Evolutionary conservation across 2,797 vertebrate species (phyloP).

Genomic region (Accipiter badius): DNA sequence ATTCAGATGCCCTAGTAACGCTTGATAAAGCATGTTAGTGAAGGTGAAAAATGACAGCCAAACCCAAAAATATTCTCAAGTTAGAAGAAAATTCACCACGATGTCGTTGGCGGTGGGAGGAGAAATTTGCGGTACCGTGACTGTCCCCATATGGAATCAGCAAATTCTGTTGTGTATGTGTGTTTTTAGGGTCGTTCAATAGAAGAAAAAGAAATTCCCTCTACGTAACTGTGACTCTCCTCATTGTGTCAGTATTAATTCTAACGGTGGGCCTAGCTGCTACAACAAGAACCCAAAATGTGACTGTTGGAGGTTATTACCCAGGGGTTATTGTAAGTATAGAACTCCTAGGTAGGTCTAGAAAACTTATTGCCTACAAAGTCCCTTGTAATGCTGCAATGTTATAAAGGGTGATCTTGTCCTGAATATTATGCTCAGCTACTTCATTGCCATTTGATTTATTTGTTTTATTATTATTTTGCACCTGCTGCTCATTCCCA

Average conservation of each 20-base stretch:
- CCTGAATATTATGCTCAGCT: conserved; percentile 49
- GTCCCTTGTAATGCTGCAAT: conserved; percentile 26
- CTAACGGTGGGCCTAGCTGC: conserved; percentile 94
- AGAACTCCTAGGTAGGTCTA: conserved; percentile 63
- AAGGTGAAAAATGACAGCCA: conserved; percentile 23
- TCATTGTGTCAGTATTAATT: conserved; percentile 94
- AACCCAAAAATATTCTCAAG: neutral
- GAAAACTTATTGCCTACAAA: conserved; percentile 43
- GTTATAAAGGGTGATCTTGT: conserved; percentile 25
- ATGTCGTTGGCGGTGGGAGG: neutral
- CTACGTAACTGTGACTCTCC: conserved; percentile 90
- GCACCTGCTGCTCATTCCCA: conserved; percentile 51
- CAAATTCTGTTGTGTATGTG: conserved; percentile 68
- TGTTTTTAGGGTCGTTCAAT: conserved; percentile 90
- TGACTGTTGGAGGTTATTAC: conserved; percentile 97
- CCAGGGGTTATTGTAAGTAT: conserved; percentile 97
- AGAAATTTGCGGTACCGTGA: neutral
- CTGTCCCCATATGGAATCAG: conserved; percentile 37
- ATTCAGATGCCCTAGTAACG: neutral
- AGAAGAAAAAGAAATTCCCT: conserved; percentile 96
- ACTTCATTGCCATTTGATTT: conserved; percentile 54
- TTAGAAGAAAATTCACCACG: neutral
- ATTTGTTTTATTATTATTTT: conserved; percentile 57
- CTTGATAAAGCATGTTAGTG: neutral
- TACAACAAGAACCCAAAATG: conserved; percentile 96